phyloP scores from a whole-genome alignment of 2,888 invertebrate species.

The Mythimna ferrago region DNA sequence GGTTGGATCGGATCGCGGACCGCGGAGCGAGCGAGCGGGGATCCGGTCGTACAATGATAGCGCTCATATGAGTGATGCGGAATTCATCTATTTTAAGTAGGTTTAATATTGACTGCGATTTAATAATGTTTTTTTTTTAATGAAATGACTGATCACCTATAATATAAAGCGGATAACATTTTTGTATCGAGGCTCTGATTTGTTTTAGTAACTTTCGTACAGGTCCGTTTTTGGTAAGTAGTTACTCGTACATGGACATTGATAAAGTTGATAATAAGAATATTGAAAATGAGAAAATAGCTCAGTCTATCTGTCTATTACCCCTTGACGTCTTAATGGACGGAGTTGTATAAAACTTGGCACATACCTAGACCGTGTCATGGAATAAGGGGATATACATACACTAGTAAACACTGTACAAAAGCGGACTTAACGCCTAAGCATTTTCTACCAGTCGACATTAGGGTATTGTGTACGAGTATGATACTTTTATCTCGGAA shows the following conservation, averaged over 20 bases:
- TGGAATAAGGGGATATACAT: too few species aligned
- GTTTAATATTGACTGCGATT: conserved; percentile 43
- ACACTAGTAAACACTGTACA: too few species aligned
- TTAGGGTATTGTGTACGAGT: too few species aligned
- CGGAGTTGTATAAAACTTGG: too few species aligned
- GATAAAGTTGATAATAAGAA: not conserved
- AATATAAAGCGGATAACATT: not conserved
- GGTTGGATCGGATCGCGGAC: conserved; percentile 73
- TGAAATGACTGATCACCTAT: not conserved
- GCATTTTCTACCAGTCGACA: too few species aligned
- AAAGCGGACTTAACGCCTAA: too few species aligned
- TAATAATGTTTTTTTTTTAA: conserved; percentile 25
- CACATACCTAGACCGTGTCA: too few species aligned
- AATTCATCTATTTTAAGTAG: conserved; percentile 54
- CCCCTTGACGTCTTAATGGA: too few species aligned
- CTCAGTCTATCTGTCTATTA: too few species aligned
- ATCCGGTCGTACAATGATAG: conserved; percentile 55
- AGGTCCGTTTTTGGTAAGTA: not conserved
- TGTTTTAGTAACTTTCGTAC: not conserved
- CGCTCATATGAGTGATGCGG: conserved; percentile 47
- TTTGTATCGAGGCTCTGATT: not conserved
- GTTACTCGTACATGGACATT: not conserved
- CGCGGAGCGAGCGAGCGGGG: conserved; percentile 42
- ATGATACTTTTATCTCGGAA: too few species aligned
- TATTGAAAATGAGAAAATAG: too few species aligned